Percentiles rank a stretch among this genome's conserved stretches.
These are phyloP conservation scores for Bicyclus anynana DNA, from an alignment of 1,140 invertebrate genomes.

Conservation along the genomic window DNA sequence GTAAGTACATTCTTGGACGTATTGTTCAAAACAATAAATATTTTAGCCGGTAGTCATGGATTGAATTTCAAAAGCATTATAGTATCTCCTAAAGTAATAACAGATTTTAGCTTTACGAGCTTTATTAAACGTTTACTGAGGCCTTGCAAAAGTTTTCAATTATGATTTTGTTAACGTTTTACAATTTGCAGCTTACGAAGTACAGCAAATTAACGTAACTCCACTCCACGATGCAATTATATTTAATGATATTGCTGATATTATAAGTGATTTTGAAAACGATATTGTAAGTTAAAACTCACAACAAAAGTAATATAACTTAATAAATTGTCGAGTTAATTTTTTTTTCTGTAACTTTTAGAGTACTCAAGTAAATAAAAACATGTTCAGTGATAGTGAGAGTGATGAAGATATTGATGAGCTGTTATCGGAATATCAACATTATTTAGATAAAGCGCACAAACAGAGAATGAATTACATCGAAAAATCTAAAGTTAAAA, in stretches of 20 bases:
- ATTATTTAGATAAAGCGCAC: constrained; percentile 61
- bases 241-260: constrained; percentile 58
- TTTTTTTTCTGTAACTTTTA: constrained; percentile 27
- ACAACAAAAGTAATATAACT: neutral
- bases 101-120: too few relatives aligned
- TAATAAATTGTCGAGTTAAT: neutral
- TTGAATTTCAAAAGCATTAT: constrained; percentile 1
- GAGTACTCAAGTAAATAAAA: constrained; percentile 36
- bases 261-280: constrained; percentile 59
- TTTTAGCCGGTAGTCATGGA: too few relatives aligned
- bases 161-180: neutral
- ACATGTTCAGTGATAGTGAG: constrained; percentile 43
- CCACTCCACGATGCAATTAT: constrained; percentile 61
- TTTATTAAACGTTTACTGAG: too few relatives aligned
- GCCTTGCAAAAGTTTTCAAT: neutral
- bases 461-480: constrained; percentile 49
- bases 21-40: too few relatives aligned
- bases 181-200: constrained; percentile 31
- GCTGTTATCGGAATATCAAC: constrained; percentile 58
- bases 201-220: constrained; percentile 34
- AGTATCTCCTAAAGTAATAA: neutral
- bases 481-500: constrained; percentile 54
- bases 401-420: constrained; percentile 59
- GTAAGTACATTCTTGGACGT: too few relatives aligned
- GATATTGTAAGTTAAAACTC: constrained; percentile 41